Conservation (phyloP, 92 coral and sea anemone genomes). For the Epizoanthus rinbou region DNA sequence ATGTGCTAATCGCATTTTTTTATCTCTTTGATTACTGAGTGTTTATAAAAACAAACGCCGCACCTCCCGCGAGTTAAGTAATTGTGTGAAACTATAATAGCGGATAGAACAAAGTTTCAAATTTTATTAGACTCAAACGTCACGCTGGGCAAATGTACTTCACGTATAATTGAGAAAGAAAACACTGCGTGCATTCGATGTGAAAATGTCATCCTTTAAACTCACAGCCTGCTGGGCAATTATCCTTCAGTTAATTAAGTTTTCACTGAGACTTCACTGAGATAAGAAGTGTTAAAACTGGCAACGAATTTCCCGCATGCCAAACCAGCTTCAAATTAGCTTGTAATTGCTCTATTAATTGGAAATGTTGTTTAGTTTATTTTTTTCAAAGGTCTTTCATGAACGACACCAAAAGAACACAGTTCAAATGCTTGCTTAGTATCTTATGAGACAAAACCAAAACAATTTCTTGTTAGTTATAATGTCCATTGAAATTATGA, state of each 20-base stretch:
- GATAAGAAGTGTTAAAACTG: slow-evolving; percentile 32
- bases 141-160: slow-evolving; percentile 66
- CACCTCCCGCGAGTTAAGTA: slow-evolving; percentile 63
- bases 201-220: slow-evolving; percentile 31
- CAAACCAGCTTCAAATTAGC: slow-evolving; percentile 32
- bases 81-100: slow-evolving; percentile 49
- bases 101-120: slow-evolving; percentile 54
- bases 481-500: slow-evolving; percentile 27
- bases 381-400: slow-evolving; percentile 26
- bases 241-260: slow-evolving; percentile 42
- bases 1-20: slow-evolving; percentile 73
- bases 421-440: slow-evolving; percentile 7
- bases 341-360: slow-evolving; percentile 33
- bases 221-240: slow-evolving; percentile 42
- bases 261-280: slow-evolving; percentile 14
- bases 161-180: slow-evolving; percentile 59
- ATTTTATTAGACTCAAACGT: slow-evolving; percentile 73
- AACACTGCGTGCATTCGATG: slow-evolving; percentile 68
- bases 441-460: slow-evolving; percentile 19
- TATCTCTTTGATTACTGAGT: slow-evolving; percentile 59
- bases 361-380: slow-evolving; percentile 17
- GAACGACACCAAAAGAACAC: not conserved
- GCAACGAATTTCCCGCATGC: slow-evolving; percentile 4
- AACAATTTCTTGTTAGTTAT: slow-evolving; percentile 36
- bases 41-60: slow-evolving; percentile 79